Percentiles rank a stretch among this genome's conserved stretches.
These are phyloP conservation scores for Palaemon carinicauda DNA, from an alignment of 1,140 invertebrate genomes.

Conservation along the genomic window DNA sequence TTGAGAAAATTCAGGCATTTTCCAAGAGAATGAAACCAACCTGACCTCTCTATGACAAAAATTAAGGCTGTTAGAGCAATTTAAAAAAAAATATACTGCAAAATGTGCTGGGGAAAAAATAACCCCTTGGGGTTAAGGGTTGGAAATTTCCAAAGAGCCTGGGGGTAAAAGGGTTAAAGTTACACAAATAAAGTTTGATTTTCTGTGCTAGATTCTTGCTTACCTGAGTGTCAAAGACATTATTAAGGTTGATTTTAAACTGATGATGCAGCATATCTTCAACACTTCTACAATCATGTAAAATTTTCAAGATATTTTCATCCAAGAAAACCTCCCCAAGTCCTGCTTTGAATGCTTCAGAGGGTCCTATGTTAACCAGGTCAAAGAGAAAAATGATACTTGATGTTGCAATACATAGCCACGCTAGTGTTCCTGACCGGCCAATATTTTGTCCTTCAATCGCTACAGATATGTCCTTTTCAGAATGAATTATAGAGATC, in stretches of 20 bases:
- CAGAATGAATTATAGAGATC: slow-evolving; percentile 1
- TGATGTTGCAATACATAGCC: slow-evolving; percentile 13
- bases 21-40: too few relatives aligned
- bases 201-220: neutral
- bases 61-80: too few relatives aligned
- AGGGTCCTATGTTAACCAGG: slow-evolving; percentile 21
- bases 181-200: too few relatives aligned
- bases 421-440: slow-evolving; percentile 12
- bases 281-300: slow-evolving; percentile 29
- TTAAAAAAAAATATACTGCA: too few relatives aligned
- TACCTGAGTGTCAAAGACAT: slow-evolving; percentile 46
- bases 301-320: neutral
- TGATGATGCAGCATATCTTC: slow-evolving; percentile 40
- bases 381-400: slow-evolving; percentile 37
- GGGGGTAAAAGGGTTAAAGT: too few relatives aligned
- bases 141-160: too few relatives aligned
- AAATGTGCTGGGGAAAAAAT: too few relatives aligned
- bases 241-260: slow-evolving; percentile 17
- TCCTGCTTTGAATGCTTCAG: neutral
- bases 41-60: too few relatives aligned
- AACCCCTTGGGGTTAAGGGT: too few relatives aligned
- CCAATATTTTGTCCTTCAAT: slow-evolving; percentile 1
- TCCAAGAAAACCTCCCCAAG: neutral
- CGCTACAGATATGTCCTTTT: slow-evolving; percentile 15
- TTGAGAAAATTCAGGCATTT: too few relatives aligned